These are phyloP conservation scores for Choloepus didactylus DNA, from an alignment of 2,797 vertebrate genomes.

Conservation along the genomic window DNA sequence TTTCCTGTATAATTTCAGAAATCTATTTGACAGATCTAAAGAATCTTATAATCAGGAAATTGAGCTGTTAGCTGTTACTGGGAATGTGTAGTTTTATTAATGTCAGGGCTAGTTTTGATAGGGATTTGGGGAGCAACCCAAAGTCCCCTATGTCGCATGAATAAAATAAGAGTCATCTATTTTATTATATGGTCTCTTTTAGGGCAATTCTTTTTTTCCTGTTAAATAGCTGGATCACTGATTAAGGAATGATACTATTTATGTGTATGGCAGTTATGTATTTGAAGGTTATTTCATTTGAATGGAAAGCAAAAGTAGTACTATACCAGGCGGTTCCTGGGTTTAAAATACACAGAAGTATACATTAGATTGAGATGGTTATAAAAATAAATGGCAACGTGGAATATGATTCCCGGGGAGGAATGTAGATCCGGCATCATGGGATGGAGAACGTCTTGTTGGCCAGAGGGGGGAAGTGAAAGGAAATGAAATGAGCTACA, in stretches of 20 bases:
- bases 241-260: slow-evolving; percentile 6
- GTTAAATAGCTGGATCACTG: not conserved
- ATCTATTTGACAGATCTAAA: slow-evolving; percentile 12
- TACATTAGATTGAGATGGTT: not conserved
- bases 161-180: slow-evolving; percentile 43
- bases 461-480: no score
- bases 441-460: no score
- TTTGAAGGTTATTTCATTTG: not conserved
- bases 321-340: not conserved
- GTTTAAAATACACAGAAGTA: not conserved
- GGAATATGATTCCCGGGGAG: no score
- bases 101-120: slow-evolving; percentile 13
- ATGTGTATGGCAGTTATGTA: not conserved
- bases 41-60: slow-evolving; percentile 61
- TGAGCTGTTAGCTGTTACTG: slow-evolving; percentile 46
- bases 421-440: no score
- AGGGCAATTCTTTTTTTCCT: slow-evolving; percentile 17
- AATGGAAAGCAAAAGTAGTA: not conserved
- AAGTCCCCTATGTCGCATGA: not conserved
- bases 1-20: slow-evolving; percentile 55
- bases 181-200: not conserved
- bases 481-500: no score
- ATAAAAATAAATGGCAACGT: no score
- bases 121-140: not conserved
- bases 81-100: not conserved